Evolutionary conservation across 2,113 vertebrate genomes (phyloP).

Genomic region (Heterotis niloticus): DNA sequence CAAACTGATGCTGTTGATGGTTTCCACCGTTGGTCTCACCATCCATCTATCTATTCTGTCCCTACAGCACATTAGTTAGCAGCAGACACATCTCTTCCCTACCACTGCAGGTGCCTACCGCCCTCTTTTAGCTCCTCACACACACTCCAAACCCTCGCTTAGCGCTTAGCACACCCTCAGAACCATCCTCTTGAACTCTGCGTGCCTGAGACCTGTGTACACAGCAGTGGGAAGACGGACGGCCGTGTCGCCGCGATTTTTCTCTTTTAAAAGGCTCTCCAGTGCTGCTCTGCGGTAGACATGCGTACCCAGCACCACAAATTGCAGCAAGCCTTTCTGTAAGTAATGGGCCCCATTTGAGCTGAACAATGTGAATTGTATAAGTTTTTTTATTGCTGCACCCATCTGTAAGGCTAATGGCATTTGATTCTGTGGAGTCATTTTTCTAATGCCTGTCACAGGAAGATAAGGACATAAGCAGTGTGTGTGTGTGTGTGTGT

Average conservation of each 20-base stretch:
- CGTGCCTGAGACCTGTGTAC: neutral
- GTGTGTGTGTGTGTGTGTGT: neutral
- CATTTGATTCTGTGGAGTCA: neutral
- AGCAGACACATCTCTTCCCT: no score
- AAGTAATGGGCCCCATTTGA: constrained; percentile 22
- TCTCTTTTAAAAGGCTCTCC: constrained; percentile 15
- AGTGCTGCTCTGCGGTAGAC: neutral
- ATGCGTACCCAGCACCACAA: neutral
- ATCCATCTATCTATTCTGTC: neutral
- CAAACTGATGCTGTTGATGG: no score
- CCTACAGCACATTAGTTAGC: neutral
- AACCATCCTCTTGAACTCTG: neutral
- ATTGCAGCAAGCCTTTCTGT: constrained; percentile 17
- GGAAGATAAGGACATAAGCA: neutral
- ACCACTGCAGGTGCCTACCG: neutral
- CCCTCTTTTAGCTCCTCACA: neutral
- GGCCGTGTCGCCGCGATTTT: neutral
- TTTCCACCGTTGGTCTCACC: no score
- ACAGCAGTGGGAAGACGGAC: neutral
- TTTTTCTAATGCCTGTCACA: neutral
- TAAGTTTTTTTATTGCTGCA: neutral
- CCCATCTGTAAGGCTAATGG: constrained; percentile 12
- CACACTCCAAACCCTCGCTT: neutral
- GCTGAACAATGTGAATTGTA: constrained; percentile 11
- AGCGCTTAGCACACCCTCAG: neutral